A percentile compares a stretch with the other conserved stretches of the same genome.
phyloP scores from a whole-genome alignment of 2,888 invertebrate genomes.

The Drosophila mimica region DNA sequence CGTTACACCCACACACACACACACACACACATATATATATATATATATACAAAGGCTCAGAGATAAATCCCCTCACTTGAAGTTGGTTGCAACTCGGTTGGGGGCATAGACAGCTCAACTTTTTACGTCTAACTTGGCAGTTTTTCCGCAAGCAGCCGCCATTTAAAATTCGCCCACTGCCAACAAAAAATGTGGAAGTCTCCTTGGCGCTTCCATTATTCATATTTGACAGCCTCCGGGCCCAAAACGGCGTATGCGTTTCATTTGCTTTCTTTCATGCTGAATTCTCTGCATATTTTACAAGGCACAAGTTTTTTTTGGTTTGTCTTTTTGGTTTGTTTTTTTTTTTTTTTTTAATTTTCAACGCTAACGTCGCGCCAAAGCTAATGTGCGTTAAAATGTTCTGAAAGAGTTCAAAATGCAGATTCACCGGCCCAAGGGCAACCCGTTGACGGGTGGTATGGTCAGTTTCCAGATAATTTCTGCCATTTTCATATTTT shows the following conservation, averaged over 20 bases:
- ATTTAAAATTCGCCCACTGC: conserved; percentile 41
- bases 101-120: conserved; percentile 43
- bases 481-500: background rate
- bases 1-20: conserved; percentile 3
- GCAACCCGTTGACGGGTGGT: background rate
- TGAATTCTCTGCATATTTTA: conserved; percentile 69
- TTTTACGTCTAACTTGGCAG: conserved; percentile 67
- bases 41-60: background rate
- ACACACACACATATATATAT: background rate
- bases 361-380: conserved; percentile 28
- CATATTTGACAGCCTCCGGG: conserved; percentile 77
- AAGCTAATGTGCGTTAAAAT: conserved; percentile 64
- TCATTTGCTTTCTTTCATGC: conserved; percentile 73
- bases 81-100: conserved; percentile 53
- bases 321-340: conserved; percentile 27
- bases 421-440: background rate
- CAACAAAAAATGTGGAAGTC: conserved; percentile 23
- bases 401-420: conserved; percentile 22
- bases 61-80: conserved; percentile 50
- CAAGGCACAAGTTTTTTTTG: conserved; percentile 34
- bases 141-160: conserved; percentile 61
- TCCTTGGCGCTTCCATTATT: conserved; percentile 55
- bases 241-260: conserved; percentile 63
- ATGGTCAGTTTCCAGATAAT: background rate
- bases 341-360: conserved; percentile 21